phyloP scores from a whole-genome alignment of 2,888 invertebrate species.

The Chymomyza caudatula region DNA sequence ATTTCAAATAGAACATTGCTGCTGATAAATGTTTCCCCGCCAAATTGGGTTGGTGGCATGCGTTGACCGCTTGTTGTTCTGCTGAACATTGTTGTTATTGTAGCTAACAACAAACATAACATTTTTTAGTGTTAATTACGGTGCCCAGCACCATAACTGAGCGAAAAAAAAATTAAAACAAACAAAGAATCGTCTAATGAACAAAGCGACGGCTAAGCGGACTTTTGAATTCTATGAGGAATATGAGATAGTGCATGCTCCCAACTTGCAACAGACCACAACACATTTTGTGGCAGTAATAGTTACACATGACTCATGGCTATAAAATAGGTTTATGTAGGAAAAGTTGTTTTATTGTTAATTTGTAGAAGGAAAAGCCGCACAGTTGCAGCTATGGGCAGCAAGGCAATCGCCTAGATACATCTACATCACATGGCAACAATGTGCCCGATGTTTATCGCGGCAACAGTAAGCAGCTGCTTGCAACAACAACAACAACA shows the following conservation, averaged over 20 bases:
- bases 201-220: background rate
- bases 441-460: constrained; percentile 66
- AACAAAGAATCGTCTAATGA: background rate
- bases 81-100: constrained; percentile 24
- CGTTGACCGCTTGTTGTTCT: constrained; percentile 19
- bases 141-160: constrained; percentile 32
- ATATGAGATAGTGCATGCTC: background rate
- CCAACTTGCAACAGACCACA: constrained; percentile 2
- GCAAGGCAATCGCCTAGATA: constrained; percentile 50
- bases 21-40: constrained; percentile 41
- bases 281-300: background rate
- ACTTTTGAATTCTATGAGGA: background rate
- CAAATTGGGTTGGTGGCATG: background rate
- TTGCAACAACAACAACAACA: constrained; percentile 61
- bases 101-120: constrained; percentile 25
- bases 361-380: constrained; percentile 60
- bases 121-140: constrained; percentile 47
- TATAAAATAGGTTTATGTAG: constrained; percentile 16
- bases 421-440: constrained; percentile 69
- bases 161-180: too few relatives aligned
- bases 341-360: constrained; percentile 52
- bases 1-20: constrained; percentile 65
- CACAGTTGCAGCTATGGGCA: constrained; percentile 14
- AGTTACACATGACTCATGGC: constrained; percentile 45
- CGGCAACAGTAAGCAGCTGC: constrained; percentile 15